Conservation (phyloP, 2,888 invertebrate genomes). For the Lycaena phlaeas region DNA sequence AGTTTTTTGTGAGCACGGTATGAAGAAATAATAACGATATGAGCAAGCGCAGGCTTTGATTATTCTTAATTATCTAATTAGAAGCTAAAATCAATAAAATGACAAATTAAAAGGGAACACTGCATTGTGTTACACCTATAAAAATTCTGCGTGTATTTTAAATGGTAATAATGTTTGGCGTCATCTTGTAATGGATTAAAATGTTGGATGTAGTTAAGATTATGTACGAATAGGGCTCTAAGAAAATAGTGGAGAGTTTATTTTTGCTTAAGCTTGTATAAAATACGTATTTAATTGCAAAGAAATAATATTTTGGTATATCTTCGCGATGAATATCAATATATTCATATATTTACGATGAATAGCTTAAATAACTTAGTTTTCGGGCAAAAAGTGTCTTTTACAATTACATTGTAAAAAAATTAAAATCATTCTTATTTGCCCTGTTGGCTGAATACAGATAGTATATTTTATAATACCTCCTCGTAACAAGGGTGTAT, state of each 20-base stretch:
- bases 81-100: neutral
- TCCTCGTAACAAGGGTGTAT: constrained; percentile 56
- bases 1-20: constrained; percentile 49
- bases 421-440: constrained; percentile 21
- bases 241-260: constrained; percentile 42
- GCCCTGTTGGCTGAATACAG: constrained; percentile 25
- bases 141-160: neutral
- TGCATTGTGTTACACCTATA: neutral
- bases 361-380: constrained; percentile 43
- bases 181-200: neutral
- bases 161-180: neutral
- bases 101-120: neutral
- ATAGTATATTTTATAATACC: constrained; percentile 29
- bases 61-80: neutral
- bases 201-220: neutral
- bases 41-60: constrained; percentile 15
- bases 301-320: constrained; percentile 64
- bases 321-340: constrained; percentile 47
- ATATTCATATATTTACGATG: constrained; percentile 32
- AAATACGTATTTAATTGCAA: constrained; percentile 57
- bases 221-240: neutral
- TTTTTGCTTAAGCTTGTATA: constrained; percentile 70
- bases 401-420: constrained; percentile 22
- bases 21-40: constrained; percentile 43
- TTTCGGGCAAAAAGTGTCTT: constrained; percentile 35